Percentiles rank a stretch among this genome's conserved stretches.
Evolutionary conservation across 2,113 vertebrate genomes (phyloP).

Genomic region (Lepus americanus): DNA sequence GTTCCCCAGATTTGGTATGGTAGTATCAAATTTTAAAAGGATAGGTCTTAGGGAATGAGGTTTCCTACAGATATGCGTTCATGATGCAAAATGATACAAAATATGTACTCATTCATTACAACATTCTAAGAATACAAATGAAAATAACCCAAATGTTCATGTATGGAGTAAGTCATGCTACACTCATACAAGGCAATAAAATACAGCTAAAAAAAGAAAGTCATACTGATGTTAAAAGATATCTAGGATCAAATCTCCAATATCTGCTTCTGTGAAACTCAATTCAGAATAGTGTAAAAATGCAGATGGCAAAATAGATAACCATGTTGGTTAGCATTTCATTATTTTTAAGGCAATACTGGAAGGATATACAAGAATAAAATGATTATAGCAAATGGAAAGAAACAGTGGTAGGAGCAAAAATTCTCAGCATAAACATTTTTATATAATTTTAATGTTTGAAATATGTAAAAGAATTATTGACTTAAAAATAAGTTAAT

Average conservation of each 20-base stretch:
- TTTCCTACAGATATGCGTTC: background rate
- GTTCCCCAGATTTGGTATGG: background rate
- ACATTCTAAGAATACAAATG: background rate
- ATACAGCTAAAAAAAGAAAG: background rate
- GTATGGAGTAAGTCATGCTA: background rate
- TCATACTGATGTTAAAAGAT: background rate
- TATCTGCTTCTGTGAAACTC: background rate
- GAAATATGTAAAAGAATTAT: background rate
- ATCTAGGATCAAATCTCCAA: background rate
- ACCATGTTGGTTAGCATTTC: background rate
- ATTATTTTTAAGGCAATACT: background rate
- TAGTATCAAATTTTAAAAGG: background rate
- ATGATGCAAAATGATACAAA: background rate
- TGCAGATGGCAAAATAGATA: background rate
- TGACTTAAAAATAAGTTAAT: background rate
- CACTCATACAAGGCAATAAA: background rate
- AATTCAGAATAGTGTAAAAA: background rate
- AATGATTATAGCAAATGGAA: background rate
- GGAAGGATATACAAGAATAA: background rate
- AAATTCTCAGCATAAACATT: background rate
- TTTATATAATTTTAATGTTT: slow-evolving; percentile 26
- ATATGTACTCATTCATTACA: background rate
- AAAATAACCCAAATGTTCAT: background rate
- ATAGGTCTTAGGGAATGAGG: background rate
- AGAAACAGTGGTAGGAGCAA: background rate